Conservation (phyloP, 2,888 invertebrate genomes). For the Plemyria rubiginata region DNA sequence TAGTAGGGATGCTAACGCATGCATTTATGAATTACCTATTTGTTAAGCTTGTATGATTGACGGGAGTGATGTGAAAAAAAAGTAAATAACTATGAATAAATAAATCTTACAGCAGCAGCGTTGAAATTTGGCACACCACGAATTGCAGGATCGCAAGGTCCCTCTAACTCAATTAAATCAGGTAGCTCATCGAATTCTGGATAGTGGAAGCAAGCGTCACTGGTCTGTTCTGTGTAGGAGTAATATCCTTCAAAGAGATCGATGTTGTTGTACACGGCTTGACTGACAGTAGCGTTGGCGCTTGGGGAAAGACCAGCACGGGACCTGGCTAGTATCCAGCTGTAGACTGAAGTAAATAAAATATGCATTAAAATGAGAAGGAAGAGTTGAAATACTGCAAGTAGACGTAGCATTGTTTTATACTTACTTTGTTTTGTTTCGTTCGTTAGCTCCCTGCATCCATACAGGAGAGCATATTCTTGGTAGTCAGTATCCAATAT, state of each 20-base stretch:
- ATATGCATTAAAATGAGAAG: too few species aligned
- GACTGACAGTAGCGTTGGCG: slow-evolving; percentile 50
- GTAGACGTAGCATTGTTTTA: too few species aligned
- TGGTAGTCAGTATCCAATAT: slow-evolving; percentile 87
- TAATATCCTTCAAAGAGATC: slow-evolving; percentile 67
- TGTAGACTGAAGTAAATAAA: slow-evolving; percentile 61
- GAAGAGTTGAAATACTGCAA: too few species aligned
- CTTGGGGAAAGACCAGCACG: slow-evolving; percentile 52
- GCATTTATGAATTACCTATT: too few species aligned
- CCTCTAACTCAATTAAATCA: slow-evolving; percentile 55
- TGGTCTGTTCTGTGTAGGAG: slow-evolving; percentile 56
- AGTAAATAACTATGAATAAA: too few species aligned
- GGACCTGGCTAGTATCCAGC: slow-evolving; percentile 69
- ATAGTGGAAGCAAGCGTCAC: slow-evolving; percentile 69
- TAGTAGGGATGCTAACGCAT: too few species aligned
- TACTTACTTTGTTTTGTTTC: slow-evolving; percentile 64
- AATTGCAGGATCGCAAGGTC: slow-evolving; percentile 61
- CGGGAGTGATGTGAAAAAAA: too few species aligned
- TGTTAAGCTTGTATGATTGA: too few species aligned
- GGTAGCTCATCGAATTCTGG: slow-evolving; percentile 59
- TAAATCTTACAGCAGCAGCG: slow-evolving; percentile 38
- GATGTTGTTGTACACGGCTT: slow-evolving; percentile 49
- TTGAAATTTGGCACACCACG: slow-evolving; percentile 59
- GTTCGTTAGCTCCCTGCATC: slow-evolving; percentile 73
- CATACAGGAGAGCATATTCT: slow-evolving; percentile 86